A percentile compares a stretch with the other conserved stretches of the same genome.
Conservation (phyloP, 2,888 invertebrate species). For the Drepana falcataria region DNA sequence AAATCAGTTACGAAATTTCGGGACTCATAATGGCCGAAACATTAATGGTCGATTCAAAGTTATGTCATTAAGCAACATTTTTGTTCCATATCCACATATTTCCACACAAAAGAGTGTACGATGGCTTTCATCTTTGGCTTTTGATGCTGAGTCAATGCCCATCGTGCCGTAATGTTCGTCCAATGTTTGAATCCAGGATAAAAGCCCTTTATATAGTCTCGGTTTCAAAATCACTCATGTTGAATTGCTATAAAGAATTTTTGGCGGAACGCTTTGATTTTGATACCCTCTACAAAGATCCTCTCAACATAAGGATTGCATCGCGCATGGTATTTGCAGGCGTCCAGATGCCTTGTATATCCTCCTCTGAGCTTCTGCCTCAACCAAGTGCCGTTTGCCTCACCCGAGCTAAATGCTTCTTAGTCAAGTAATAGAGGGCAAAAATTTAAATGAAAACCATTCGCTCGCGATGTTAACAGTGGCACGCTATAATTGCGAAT, state of each 20-base stretch:
- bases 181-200: not conserved
- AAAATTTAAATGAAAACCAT: not conserved
- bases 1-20: not conserved
- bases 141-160: slow-evolving; percentile 25
- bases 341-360: too few relatives aligned
- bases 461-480: not conserved
- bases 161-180: slow-evolving; percentile 10
- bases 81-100: slow-evolving; percentile 2
- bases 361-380: too few relatives aligned
- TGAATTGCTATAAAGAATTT: too few relatives aligned
- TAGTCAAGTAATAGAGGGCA: not conserved
- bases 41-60: slow-evolving; percentile 17
- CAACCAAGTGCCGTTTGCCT: too few relatives aligned
- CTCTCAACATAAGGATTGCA: too few relatives aligned
- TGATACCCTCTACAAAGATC: too few relatives aligned
- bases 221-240: too few relatives aligned
- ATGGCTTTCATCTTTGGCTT: slow-evolving; percentile 30
- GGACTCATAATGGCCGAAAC: slow-evolving; percentile 12
- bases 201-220: not conserved
- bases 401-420: not conserved
- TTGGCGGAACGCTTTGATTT: too few relatives aligned
- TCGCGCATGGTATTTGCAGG: too few relatives aligned
- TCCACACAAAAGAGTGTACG: slow-evolving; percentile 1
- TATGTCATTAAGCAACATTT: slow-evolving; percentile 19
- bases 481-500: not conserved